Evolutionary conservation across 2,797 vertebrate species (phyloP).

Genomic region (Rhodeus uyekii): DNA sequence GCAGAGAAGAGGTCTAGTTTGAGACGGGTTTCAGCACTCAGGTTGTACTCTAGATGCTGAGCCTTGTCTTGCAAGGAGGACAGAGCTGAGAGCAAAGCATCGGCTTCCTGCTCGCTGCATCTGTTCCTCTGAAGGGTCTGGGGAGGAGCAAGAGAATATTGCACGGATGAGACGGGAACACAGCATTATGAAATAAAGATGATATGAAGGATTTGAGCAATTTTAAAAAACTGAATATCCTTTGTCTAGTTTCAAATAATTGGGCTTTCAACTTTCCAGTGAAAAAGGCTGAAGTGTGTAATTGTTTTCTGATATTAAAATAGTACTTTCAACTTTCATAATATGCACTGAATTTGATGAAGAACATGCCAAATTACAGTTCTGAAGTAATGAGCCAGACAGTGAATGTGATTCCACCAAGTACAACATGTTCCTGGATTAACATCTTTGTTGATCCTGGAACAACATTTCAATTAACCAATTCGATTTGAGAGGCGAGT

Average conservation of each 20-base stretch:
- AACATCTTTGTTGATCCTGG: neutral
- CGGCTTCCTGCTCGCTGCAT: conserved; percentile 78
- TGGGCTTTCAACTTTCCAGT: neutral
- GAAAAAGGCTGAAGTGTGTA: neutral
- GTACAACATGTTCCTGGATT: neutral
- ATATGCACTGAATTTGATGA: neutral
- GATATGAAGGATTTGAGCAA: neutral
- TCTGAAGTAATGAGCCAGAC: neutral
- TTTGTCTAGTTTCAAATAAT: neutral
- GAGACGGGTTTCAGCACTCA: conserved; percentile 84
- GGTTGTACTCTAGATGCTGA: conserved; percentile 84
- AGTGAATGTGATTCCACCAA: neutral
- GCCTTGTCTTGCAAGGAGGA: conserved; percentile 84
- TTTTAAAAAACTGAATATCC: neutral
- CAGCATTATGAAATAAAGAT: neutral
- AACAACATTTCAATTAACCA: neutral
- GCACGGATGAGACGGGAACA: neutral
- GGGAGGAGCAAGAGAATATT: neutral
- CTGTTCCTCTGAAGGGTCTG: conserved; percentile 63
- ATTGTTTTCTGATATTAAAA: neutral
- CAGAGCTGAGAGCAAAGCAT: conserved; percentile 79
- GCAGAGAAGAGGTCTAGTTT: conserved; percentile 85
- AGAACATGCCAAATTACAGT: neutral
- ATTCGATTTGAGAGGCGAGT: neutral
- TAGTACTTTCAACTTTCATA: neutral